Base-by-base conservation (phyloP, 2,113 vertebrate species). In the Antechinus stuartii region DNA sequence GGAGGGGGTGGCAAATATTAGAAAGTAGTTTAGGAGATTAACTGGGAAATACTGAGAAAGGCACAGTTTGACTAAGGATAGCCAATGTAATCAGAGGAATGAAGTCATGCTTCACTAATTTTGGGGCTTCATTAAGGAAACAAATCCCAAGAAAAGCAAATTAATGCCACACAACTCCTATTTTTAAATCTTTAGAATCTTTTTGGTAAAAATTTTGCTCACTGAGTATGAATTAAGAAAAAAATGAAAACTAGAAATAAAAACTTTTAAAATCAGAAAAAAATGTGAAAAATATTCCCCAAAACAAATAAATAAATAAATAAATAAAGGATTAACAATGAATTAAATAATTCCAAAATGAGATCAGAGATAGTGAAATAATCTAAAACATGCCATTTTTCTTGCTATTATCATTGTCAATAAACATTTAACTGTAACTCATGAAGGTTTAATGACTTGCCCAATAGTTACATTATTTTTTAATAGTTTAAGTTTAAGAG, bases 1-100 rank as follows among this genome's bases (percentile, higher is more conserved):
- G n/a, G 16, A 4, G 55, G 96, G 98, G 97, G 98, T 96, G 97
- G 96, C 96, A 97, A 97, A 98, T 98, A 98, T 98, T 98, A 98
- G 98, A 98, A 98, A 98, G 97, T 98, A 97, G 98, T 98, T 98
- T 98, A 98, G 98, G 98, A 98, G 98, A 98, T 99, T 99, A 98
- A 98, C 98, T 98, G 96, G 95, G 97, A 97, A 98, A 95, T 96
- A 97, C 96, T 98, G 98, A 98, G 98, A 98, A 98, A 99, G 98
- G 97, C 98, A 98, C 97, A 98, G 98, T 98, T 98, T 99, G 98
- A 98, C 98, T 96, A 98, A 98, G 97, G 97, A 97, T 95, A 98
- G 96, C 96, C 97, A 98, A 54, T 98, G 97, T 89, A 97, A 97
- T 95, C 95, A 97, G 92, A 96, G 98, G 97, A 98, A 98, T 97